These are phyloP conservation scores for Eupelmus urozonus DNA, from an alignment of 2,888 invertebrate species.

Conservation along the genomic window DNA sequence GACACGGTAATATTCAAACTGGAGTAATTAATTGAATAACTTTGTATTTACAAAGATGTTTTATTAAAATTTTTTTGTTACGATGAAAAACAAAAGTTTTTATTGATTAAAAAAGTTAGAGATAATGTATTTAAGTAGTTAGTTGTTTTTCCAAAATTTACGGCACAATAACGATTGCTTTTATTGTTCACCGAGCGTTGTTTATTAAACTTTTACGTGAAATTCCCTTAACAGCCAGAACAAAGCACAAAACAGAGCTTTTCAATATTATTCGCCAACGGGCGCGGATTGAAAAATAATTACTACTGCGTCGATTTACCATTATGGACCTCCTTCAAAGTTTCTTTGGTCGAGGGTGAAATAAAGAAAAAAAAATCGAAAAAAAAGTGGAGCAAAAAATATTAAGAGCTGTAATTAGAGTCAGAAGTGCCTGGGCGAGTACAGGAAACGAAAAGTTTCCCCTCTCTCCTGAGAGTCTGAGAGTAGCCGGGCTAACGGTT, in stretches of 20 bases:
- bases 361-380: constrained; percentile 24
- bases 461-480: constrained; percentile 15
- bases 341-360: constrained; percentile 5
- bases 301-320: constrained; percentile 38
- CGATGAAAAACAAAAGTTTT: no score
- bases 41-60: no score
- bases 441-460: constrained; percentile 55
- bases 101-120: no score
- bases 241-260: constrained; percentile 20
- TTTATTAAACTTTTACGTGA: constrained; percentile 26
- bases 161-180: not conserved
- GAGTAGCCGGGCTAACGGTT: constrained; percentile 45
- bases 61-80: no score
- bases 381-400: constrained; percentile 39
- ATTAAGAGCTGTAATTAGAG: constrained; percentile 57
- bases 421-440: constrained; percentile 47
- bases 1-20: no score
- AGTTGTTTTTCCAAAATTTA: not conserved
- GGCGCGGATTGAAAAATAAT: constrained; percentile 44
- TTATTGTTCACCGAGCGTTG: not conserved
- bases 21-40: no score
- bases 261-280: constrained; percentile 38
- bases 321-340: constrained; percentile 37
- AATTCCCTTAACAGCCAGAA: not conserved
- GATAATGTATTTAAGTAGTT: no score